These are phyloP conservation scores for Priocnemis perturbator DNA, from an alignment of 2,888 invertebrate genomes.

Conservation along the genomic window DNA sequence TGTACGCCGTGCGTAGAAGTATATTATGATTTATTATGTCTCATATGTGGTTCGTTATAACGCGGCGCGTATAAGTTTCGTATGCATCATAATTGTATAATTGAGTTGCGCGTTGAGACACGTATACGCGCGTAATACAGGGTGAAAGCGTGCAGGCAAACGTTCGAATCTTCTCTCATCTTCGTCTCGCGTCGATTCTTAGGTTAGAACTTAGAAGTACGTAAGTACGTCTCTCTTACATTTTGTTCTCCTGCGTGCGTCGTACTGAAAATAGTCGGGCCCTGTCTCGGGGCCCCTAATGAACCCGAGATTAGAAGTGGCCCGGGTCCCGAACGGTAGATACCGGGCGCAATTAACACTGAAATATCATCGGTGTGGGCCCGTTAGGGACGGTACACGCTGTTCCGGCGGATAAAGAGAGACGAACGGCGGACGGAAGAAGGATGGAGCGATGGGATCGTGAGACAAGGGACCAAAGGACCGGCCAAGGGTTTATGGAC, in stretches of 20 bases:
- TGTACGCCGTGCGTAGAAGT: no score
- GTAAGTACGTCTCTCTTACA: no score
- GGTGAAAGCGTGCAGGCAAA: no score
- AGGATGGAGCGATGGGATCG: conserved; percentile 48
- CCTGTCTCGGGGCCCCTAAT: conserved; percentile 60
- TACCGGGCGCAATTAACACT: conserved; percentile 72
- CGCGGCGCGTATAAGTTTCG: no score
- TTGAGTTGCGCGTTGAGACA: no score
- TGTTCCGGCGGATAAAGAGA: conserved; percentile 29
- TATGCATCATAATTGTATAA: no score
- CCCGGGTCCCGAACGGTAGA: conserved; percentile 60
- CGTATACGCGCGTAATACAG: no score
- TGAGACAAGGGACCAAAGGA: conserved; percentile 58
- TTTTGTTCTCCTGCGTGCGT: conserved; percentile 27
- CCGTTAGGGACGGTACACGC: conserved; percentile 55
- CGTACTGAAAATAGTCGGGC: conserved; percentile 63
- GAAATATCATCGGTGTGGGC: conserved; percentile 69
- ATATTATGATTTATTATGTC: no score
- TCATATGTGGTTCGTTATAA: no score
- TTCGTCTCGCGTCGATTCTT: no score
- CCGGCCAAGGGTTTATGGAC: conserved; percentile 59
- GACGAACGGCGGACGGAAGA: conserved; percentile 5
- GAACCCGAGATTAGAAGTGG: conserved; percentile 71
- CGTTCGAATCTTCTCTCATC: no score
- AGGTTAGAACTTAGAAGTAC: no score